These are phyloP conservation scores for Aspidiotus destructor DNA, from an alignment of 2,888 invertebrate genomes.

Conservation along the genomic window DNA sequence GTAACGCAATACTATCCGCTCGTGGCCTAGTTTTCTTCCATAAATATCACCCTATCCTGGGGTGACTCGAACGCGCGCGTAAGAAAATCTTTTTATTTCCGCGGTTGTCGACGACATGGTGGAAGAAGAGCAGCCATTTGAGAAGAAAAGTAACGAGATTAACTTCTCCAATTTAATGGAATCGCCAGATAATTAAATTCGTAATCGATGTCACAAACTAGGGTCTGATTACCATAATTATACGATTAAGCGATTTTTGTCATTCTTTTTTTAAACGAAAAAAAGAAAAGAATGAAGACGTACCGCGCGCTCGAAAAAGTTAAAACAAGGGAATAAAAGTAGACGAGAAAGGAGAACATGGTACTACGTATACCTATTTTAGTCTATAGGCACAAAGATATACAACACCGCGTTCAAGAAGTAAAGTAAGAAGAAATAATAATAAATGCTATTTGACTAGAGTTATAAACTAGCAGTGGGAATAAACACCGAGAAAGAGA, in stretches of 20 bases:
- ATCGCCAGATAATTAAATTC: constrained; percentile 16
- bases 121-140: not conserved
- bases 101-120: not conserved
- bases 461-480: constrained; percentile 13
- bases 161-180: constrained; percentile 3
- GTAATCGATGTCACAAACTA: constrained; percentile 9
- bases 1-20: too few relatives aligned
- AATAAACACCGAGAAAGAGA: constrained; percentile 5
- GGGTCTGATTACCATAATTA: constrained; percentile 12
- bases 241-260: constrained; percentile 13
- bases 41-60: too few relatives aligned
- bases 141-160: not conserved
- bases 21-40: too few relatives aligned
- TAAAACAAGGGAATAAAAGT: not conserved
- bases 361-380: too few relatives aligned
- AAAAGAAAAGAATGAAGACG: not conserved
- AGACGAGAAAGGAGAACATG: not conserved
- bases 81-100: too few relatives aligned
- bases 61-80: too few relatives aligned
- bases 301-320: not conserved
- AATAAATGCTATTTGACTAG: constrained; percentile 8
- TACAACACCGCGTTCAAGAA: too few relatives aligned
- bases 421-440: not conserved
- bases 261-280: not conserved
- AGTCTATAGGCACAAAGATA: too few relatives aligned